A percentile compares a stretch with the other conserved stretches of the same genome.
Evolutionary conservation across 2,888 invertebrate species (phyloP).

Genomic region (Heliconius aoede): DNA sequence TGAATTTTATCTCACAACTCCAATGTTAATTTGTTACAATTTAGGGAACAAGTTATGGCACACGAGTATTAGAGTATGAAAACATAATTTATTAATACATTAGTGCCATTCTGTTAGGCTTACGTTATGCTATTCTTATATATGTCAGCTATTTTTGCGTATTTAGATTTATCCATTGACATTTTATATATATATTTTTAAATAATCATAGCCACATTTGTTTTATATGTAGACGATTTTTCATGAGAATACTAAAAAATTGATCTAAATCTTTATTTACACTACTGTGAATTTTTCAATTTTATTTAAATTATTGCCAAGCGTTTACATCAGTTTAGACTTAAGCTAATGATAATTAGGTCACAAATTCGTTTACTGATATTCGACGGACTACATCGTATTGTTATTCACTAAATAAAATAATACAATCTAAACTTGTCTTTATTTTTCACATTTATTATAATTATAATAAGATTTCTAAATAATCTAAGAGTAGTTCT

Average conservation of each 20-base stretch:
- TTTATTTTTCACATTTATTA: conserved; percentile 60
- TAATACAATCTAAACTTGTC: conserved; percentile 57
- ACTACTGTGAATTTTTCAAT: conserved; percentile 54
- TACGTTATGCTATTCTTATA: conserved; percentile 8
- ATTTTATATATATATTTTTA: conserved; percentile 21
- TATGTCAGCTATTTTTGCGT: not conserved
- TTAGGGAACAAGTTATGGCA: conserved; percentile 76
- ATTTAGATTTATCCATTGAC: conserved; percentile 2
- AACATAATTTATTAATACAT: conserved; percentile 27
- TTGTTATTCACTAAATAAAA: conserved; percentile 71
- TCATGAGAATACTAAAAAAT: conserved; percentile 32
- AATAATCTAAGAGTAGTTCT: conserved; percentile 51
- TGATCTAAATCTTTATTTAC: conserved; percentile 48
- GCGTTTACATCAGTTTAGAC: conserved; percentile 69
- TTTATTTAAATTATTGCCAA: conserved; percentile 78
- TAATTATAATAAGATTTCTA: conserved; percentile 50
- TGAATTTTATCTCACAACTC: conserved; percentile 80
- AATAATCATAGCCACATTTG: conserved; percentile 22
- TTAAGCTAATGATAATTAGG: conserved; percentile 76
- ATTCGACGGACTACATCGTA: conserved; percentile 76
- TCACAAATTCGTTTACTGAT: conserved; percentile 82
- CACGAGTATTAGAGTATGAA: conserved; percentile 61
- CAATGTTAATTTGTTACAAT: conserved; percentile 68
- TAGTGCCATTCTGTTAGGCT: conserved; percentile 21
- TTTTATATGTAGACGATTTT: conserved; percentile 32